These are phyloP conservation scores for Luperina testacea DNA, from an alignment of 2,888 invertebrate genomes.

Conservation along the genomic window DNA sequence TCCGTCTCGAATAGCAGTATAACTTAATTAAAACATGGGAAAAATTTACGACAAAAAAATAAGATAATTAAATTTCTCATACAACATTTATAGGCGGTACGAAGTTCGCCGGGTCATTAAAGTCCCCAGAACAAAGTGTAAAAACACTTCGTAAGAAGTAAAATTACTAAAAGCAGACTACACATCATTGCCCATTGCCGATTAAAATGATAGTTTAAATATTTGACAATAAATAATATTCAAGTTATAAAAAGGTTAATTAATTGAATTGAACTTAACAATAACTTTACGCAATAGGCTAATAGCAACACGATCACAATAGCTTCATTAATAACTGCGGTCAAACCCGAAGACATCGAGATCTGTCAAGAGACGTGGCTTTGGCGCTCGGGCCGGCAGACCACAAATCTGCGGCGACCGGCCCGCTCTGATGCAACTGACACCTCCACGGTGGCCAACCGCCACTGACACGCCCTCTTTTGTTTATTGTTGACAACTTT, in stretches of 20 bases:
- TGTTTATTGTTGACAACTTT: constrained; percentile 83
- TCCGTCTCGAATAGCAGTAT: neutral
- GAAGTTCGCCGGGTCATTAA: neutral
- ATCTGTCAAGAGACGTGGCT: constrained; percentile 74
- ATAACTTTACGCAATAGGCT: constrained; percentile 12
- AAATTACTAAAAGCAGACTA: neutral
- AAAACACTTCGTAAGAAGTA: neutral
- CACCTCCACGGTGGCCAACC: constrained; percentile 77
- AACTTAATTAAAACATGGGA: neutral
- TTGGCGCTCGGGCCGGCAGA: constrained; percentile 75
- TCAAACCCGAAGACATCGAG: constrained; percentile 75
- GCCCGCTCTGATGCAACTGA: constrained; percentile 78
- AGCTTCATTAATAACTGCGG: constrained; percentile 79
- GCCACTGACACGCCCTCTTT: constrained; percentile 82
- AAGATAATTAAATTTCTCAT: neutral
- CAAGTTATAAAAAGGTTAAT: neutral
- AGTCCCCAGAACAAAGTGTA: neutral
- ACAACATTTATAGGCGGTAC: neutral
- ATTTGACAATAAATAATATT: neutral
- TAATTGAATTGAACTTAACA: constrained; percentile 34
- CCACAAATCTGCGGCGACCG: constrained; percentile 86
- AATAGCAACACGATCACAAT: constrained; percentile 63
- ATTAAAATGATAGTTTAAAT: neutral
- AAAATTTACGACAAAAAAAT: neutral
- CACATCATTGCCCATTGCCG: no score